These are phyloP conservation scores for Rynchops niger DNA, from an alignment of 2,113 vertebrate genomes.

Conservation along the genomic window DNA sequence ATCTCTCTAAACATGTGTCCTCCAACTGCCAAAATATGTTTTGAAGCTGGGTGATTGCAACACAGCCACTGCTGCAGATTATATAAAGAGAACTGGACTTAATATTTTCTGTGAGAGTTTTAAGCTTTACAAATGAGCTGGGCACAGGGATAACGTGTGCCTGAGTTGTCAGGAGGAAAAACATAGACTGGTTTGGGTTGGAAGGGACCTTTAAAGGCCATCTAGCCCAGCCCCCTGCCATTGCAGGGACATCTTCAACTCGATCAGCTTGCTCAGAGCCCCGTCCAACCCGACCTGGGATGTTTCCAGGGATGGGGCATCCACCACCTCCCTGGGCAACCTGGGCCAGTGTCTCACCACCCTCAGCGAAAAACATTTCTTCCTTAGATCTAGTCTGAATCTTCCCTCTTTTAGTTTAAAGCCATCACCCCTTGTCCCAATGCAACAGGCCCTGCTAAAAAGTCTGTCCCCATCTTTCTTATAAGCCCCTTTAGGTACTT, in stretches of 20 bases:
- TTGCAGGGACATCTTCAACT: neutral
- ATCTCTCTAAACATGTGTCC: neutral
- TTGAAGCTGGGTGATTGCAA: neutral
- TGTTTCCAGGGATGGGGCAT: neutral
- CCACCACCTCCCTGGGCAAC: neutral
- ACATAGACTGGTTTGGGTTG: neutral
- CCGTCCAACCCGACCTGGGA: neutral
- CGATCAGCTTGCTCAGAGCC: neutral
- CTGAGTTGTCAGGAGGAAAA: neutral
- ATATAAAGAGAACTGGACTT: neutral
- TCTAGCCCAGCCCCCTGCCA: neutral
- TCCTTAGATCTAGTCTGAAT: neutral
- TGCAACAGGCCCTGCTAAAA: neutral
- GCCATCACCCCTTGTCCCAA: neutral
- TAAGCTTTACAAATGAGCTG: neutral
- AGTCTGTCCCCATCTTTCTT: neutral
- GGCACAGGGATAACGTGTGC: neutral
- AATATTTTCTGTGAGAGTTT: neutral
- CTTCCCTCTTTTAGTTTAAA: neutral
- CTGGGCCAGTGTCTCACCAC: neutral
- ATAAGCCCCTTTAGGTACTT: neutral
- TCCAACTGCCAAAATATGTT: neutral
- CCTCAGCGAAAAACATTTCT: neutral
- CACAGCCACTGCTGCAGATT: neutral
- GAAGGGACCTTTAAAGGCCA: neutral